These are phyloP conservation scores for Yponomeuta malinellus DNA, from an alignment of 2,888 invertebrate species.

Conservation along the genomic window DNA sequence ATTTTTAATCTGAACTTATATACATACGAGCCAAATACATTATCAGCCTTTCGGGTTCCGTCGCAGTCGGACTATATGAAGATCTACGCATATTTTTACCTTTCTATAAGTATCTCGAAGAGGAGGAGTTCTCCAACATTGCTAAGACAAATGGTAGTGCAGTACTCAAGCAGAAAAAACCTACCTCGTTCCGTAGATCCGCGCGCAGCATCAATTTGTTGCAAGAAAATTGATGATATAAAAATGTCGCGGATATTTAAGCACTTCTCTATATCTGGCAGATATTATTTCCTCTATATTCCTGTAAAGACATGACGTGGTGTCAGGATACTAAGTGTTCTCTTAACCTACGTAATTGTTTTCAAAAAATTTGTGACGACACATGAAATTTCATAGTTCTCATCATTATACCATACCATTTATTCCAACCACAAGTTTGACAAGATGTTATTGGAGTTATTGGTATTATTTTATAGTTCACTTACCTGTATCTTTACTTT, in stretches of 20 bases:
- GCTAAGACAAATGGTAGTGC: conserved; percentile 3
- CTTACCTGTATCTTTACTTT: too few relatives aligned
- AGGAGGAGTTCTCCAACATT: not conserved
- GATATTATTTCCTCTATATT: conserved; percentile 1
- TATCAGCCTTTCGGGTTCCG: too few relatives aligned
- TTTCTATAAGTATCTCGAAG: not conserved
- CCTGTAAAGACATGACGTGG: not conserved
- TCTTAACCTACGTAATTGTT: too few relatives aligned
- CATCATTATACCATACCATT: too few relatives aligned
- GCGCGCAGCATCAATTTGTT: conserved; percentile 38
- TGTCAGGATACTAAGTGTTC: not conserved
- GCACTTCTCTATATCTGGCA: conserved; percentile 1
- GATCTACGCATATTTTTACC: not conserved
- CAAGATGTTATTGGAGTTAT: too few relatives aligned
- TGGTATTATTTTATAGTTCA: too few relatives aligned
- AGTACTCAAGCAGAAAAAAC: conserved; percentile 22
- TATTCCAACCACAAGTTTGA: too few relatives aligned
- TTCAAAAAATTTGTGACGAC: too few relatives aligned
- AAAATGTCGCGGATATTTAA: conserved; percentile 37
- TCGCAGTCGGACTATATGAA: too few relatives aligned
- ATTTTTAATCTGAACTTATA: too few relatives aligned
- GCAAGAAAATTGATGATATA: conserved; percentile 51
- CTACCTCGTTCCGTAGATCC: conserved; percentile 25
- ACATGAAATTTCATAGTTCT: too few relatives aligned
- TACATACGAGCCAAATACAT: too few relatives aligned